phyloP scores from a whole-genome alignment of 2,113 vertebrate species.

The Sigmodon hispidus region DNA sequence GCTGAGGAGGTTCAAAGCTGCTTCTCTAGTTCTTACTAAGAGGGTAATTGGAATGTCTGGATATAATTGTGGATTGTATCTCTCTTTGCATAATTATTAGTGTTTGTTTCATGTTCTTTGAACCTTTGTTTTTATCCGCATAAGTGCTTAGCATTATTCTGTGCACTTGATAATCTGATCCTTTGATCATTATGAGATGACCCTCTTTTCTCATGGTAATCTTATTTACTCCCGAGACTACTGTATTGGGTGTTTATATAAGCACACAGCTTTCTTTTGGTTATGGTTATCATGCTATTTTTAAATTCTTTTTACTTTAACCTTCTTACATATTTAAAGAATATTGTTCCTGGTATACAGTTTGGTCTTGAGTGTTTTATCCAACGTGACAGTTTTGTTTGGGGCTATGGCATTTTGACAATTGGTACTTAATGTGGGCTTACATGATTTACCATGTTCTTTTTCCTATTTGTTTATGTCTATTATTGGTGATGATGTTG shows the following conservation, averaged over 20 bases:
- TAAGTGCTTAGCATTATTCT: conserved; percentile 11
- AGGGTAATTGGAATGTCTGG: neutral
- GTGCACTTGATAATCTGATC: neutral
- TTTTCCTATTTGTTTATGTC: neutral
- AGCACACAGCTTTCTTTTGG: conserved; percentile 10
- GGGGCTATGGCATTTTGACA: neutral
- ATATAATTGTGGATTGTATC: neutral
- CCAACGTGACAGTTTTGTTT: neutral
- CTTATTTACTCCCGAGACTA: conserved; percentile 1
- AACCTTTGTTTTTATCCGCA: neutral
- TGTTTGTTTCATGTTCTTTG: conserved; percentile 43
- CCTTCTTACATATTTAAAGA: conserved; percentile 1
- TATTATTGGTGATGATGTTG: neutral
- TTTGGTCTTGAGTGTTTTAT: conserved; percentile 15
- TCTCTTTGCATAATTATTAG: neutral
- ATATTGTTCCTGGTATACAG: neutral
- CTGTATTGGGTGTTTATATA: conserved; percentile 22
- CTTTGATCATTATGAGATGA: conserved; percentile 40
- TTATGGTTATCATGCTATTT: neutral
- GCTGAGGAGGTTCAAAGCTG: neutral
- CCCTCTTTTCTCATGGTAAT: conserved; percentile 7
- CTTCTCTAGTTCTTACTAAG: conserved; percentile 16
- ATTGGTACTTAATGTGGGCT: conserved; percentile 25
- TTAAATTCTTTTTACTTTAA: conserved; percentile 41
- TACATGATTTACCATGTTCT: neutral